Base-by-base conservation (phyloP, 2,797 vertebrate species). In the Apogon talboti region DNA sequence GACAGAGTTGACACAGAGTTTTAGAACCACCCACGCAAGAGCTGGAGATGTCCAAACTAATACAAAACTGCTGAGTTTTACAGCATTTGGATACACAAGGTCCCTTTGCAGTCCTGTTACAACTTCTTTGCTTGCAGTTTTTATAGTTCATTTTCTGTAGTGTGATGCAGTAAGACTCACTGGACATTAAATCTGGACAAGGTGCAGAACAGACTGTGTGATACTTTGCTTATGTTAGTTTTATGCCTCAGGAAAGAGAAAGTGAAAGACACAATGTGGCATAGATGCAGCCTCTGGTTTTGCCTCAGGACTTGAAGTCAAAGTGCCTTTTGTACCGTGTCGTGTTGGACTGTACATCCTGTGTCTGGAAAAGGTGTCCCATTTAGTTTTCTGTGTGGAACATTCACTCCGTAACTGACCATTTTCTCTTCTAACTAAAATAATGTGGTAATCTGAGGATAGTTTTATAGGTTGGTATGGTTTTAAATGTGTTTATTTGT, bases 121-220 rank as follows among this genome's bases (percentile, higher is more conserved):
- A 66, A 49, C 45, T 45, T 62, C 48, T 71, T 53, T 73, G 51
- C 44, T 57, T 56, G 18, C 52, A 48, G 85, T 66, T 71, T 82
- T 82, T 71, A 60, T 66, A 43, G 48, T 52, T 49, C n/a, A 14
- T 52, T 74, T 67, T 74, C 54, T 50, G n/a, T 52, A 64, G 61
- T 35, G 46, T 70, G 79, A 78, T 80, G 73, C 69, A 81, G 44
- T 41, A 40, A 63, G 63, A 14, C 53, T 82, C 66, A 52, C 66
- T 40, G 4, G 58, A 54, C 51, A 76, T 28, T 69, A 43, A 41
- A 46, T 56, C 45, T 74, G 78, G 68, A 74, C 64, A 61, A 61
- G 44, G 49, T 13, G 43, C 63, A 66, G n/a, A 67, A 55, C 52
- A 21, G 15, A 53, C 24, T 40, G 41, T 13, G 37, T 68, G 67